A percentile compares a stretch with the other conserved stretches of the same genome.
These are phyloP conservation scores for Lepidurus packardi DNA, from an alignment of 1,140 invertebrate genomes.

Conservation along the genomic window DNA sequence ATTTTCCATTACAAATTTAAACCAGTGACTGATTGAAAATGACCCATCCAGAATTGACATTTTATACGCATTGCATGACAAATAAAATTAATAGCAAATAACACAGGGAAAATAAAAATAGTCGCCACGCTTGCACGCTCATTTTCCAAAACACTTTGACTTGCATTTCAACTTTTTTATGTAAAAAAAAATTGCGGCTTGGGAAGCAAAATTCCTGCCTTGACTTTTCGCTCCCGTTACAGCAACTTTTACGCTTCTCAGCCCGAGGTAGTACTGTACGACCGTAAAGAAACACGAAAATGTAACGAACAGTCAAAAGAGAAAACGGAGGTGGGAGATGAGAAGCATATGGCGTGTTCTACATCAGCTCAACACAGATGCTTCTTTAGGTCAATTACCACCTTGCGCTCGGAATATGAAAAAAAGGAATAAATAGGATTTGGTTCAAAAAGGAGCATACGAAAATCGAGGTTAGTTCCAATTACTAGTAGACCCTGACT, in stretches of 20 bases:
- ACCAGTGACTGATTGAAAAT: not conserved
- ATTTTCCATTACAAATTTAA: not conserved
- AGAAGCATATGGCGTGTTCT: not conserved
- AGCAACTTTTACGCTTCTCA: not conserved
- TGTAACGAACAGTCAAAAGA: not conserved
- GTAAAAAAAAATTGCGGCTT: not conserved
- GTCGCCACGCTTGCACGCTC: not conserved
- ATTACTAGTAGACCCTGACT: too few species aligned
- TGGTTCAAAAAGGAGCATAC: not conserved
- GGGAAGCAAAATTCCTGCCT: not conserved
- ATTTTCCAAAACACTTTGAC: not conserved
- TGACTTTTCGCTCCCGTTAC: not conserved
- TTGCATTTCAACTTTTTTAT: not conserved
- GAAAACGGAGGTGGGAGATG: not conserved
- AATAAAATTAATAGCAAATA: too few species aligned
- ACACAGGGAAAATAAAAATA: not conserved
- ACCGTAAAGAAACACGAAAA: not conserved
- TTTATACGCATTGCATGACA: not conserved
- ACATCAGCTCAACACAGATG: not conserved
- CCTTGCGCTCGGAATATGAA: not conserved
- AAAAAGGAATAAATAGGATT: not conserved
- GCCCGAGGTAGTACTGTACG: not conserved
- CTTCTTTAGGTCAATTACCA: conserved; percentile 1
- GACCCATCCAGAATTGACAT: not conserved
- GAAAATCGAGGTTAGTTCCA: too few species aligned